Conservation (phyloP, 2,797 vertebrate genomes). For the Babyrousa celebensis region DNA sequence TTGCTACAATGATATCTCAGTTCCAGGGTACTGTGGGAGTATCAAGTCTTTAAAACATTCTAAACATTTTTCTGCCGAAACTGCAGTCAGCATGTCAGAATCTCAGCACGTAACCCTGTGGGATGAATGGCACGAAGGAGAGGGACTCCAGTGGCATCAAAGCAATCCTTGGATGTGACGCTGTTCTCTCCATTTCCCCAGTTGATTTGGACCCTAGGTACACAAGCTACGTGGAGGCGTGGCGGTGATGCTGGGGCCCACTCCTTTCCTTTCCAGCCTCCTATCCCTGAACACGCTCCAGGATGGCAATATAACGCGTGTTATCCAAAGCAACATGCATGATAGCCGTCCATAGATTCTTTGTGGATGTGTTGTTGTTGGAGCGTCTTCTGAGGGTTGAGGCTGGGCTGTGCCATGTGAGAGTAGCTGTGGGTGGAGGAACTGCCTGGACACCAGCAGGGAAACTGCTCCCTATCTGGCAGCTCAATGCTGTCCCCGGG, state of each 20-base stretch:
- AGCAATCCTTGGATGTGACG: no score
- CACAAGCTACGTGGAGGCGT: not conserved
- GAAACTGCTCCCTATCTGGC: not conserved
- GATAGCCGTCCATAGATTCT: not conserved
- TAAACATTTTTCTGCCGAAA: not conserved
- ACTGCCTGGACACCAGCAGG: not conserved
- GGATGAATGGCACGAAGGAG: not conserved
- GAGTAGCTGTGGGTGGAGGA: conserved; percentile 32
- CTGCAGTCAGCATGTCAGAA: not conserved
- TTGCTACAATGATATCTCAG: not conserved
- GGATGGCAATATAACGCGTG: not conserved
- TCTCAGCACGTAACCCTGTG: not conserved
- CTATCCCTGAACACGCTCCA: not conserved
- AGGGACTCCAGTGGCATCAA: not conserved
- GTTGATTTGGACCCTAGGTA: not conserved
- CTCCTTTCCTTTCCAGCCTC: not conserved
- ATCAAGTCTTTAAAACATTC: not conserved
- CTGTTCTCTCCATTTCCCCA: not conserved
- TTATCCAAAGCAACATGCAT: not conserved
- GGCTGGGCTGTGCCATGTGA: not conserved
- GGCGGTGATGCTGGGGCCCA: accelerated
- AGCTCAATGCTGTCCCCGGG: not conserved
- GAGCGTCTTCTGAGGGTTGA: not conserved
- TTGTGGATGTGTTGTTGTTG: conserved; percentile 46
- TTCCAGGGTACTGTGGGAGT: not conserved